Base-by-base conservation (phyloP, 2,113 vertebrate genomes). In the Bos javanicus region DNA sequence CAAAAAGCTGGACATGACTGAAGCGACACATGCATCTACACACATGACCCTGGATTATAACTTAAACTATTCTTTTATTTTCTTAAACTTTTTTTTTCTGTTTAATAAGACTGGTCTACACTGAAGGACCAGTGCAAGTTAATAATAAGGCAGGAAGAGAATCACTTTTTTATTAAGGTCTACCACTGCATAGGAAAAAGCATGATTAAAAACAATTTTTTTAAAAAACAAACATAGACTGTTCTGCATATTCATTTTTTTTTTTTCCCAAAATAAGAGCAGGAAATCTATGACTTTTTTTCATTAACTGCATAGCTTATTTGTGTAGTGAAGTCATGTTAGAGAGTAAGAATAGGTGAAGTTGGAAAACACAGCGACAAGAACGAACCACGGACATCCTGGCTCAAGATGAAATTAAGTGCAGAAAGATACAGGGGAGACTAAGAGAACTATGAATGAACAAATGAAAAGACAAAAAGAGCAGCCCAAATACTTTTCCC, bases 81-180 rank as follows among this genome's bases (percentile, higher is more conserved):
- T 54, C 36, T 48, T 96, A 52, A 76, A 60, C 33, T 56, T 59
- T 76, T 86, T 59, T 74, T n/a, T 74, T 84, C 3, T 52, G 82
- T 91, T 91, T 82, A 80, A 26, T 91, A 54, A 87, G 15, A 87
- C 56, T 86, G 2, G 19, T 90, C 56, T 87, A 26, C 8, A 81
- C n/a, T 86, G 43, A 89, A 60, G n/a, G 12, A 93, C 17, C 16
- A 84, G 12, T 39, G 54, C 36, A 93, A 96, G 19, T 60, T 94
- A 89, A 83, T 82, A 59, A 67, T 59, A 87, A 71, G 11, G 30
- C 64, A 78, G 3, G 26, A 84, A 94, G 56, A 97, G 15, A 84
- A 94, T 96, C 15, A 71, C 19, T 78, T 96, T 90, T 93, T 96
- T 92, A 67, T 74, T 88, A 36, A 78, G 36, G n/a, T n/a, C 15